Percentiles rank a stretch among this genome's conserved stretches.
phyloP scores from a whole-genome alignment of 2,113 vertebrate species.

The Smithornis capensis region DNA sequence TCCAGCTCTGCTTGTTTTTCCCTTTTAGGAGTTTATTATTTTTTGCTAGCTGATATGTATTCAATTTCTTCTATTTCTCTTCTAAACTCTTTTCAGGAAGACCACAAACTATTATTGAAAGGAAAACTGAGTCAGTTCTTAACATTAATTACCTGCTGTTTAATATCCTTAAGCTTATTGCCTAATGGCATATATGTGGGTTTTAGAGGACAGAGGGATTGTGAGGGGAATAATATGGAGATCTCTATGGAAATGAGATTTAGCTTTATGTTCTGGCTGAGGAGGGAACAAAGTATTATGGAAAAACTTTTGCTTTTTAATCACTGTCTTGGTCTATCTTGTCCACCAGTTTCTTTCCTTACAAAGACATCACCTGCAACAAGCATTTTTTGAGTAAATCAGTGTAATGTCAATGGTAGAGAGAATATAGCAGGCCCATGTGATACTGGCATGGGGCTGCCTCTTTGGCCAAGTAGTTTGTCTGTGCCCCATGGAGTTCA shows the following conservation, averaged over 20 bases:
- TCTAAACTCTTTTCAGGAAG: not conserved
- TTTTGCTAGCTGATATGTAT: not conserved
- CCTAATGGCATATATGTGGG: not conserved
- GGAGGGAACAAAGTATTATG: not conserved
- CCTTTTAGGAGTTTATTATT: not conserved
- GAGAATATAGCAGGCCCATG: not conserved
- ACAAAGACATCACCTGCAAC: not conserved
- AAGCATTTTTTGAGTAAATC: not conserved
- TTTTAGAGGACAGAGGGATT: not conserved
- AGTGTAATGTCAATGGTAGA: rapidly evolving
- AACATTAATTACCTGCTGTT: not conserved
- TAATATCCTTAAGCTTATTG: not conserved
- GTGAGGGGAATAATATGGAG: not conserved
- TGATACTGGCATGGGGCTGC: not conserved
- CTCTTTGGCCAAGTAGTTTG: not conserved
- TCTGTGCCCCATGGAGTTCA: not conserved
- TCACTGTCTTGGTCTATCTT: not conserved
- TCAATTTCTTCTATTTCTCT: not conserved
- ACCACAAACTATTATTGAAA: conserved; percentile 4
- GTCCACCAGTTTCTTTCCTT: not conserved
- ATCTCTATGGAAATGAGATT: not conserved
- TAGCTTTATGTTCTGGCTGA: not conserved
- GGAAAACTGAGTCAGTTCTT: not conserved
- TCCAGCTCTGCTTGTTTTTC: not conserved
- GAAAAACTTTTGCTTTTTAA: not conserved